phyloP scores from a whole-genome alignment of 1,140 invertebrate genomes.

The Callitettix versicolor region DNA sequence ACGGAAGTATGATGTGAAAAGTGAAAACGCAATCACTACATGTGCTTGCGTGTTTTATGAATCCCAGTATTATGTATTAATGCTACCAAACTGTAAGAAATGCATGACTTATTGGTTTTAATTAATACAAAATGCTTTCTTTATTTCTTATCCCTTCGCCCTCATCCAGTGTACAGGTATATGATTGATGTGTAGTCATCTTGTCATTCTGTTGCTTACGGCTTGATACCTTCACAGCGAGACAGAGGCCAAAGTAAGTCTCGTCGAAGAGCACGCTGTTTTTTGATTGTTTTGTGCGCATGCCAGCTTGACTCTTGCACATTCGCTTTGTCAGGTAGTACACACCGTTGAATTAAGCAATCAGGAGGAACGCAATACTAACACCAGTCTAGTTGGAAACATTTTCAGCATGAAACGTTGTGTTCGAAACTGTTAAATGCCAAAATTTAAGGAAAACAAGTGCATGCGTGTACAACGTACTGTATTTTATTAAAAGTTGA shows the following conservation, averaged over 20 bases:
- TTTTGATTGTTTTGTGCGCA: slow-evolving; percentile 14
- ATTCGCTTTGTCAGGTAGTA: slow-evolving; percentile 8
- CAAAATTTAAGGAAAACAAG: not conserved
- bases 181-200: slow-evolving; percentile 18
- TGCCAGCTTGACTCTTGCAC: slow-evolving; percentile 14
- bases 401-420: no score
- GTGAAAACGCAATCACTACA: no score
- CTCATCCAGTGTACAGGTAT: slow-evolving; percentile 16
- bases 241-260: slow-evolving; percentile 16
- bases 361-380: not conserved
- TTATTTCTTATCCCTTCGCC: slow-evolving; percentile 19
- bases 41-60: slow-evolving; percentile 22
- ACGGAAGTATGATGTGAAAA: not conserved
- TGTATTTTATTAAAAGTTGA: no score
- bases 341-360: not conserved
- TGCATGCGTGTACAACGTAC: no score
- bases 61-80: slow-evolving; percentile 27
- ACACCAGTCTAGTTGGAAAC: no score
- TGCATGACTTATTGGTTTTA: slow-evolving; percentile 26
- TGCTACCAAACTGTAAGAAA: slow-evolving; percentile 26
- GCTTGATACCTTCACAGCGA: slow-evolving; percentile 17
- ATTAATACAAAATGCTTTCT: slow-evolving; percentile 26
- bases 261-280: slow-evolving; percentile 17
- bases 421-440: not conserved
- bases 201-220: slow-evolving; percentile 19